phyloP scores from a whole-genome alignment of 2,797 vertebrate species.

The Periophthalmus magnuspinnatus region DNA sequence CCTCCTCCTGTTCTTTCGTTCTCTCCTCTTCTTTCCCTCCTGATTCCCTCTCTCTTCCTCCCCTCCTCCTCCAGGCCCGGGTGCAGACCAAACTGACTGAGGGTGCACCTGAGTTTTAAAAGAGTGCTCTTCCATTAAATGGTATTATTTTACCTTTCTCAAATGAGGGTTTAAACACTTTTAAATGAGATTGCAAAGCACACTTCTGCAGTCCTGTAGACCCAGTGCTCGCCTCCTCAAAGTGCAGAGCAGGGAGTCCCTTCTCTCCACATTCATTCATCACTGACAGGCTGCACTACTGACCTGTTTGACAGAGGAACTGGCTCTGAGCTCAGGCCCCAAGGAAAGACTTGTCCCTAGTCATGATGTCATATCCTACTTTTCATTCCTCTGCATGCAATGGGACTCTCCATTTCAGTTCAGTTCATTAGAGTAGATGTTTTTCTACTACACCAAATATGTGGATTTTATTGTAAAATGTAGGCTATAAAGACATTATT shows the following conservation, averaged over 20 bases:
- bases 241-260: slow-evolving; percentile 23
- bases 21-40: too few species aligned
- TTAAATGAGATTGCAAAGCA: too few species aligned
- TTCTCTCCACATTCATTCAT: slow-evolving; percentile 46
- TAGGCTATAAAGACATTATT: neutral
- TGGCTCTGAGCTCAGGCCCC: slow-evolving; percentile 18
- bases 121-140: too few species aligned
- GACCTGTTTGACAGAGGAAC: slow-evolving; percentile 46
- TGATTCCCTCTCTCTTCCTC: too few species aligned
- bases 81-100: too few species aligned
- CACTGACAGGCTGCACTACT: slow-evolving; percentile 46
- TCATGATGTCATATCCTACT: slow-evolving; percentile 66
- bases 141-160: too few species aligned
- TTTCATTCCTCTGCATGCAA: slow-evolving; percentile 44
- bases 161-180: too few species aligned
- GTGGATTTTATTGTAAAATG: neutral
- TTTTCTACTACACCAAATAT: neutral
- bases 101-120: too few species aligned
- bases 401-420: slow-evolving; percentile 3
- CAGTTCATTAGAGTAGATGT: neutral
- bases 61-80: too few species aligned
- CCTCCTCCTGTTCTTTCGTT: too few species aligned
- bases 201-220: too few species aligned
- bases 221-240: too few species aligned
- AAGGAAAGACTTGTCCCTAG: slow-evolving; percentile 49